Base-by-base conservation (phyloP, 23 tunicate species). In the Trididemnum miniatum region DNA sequence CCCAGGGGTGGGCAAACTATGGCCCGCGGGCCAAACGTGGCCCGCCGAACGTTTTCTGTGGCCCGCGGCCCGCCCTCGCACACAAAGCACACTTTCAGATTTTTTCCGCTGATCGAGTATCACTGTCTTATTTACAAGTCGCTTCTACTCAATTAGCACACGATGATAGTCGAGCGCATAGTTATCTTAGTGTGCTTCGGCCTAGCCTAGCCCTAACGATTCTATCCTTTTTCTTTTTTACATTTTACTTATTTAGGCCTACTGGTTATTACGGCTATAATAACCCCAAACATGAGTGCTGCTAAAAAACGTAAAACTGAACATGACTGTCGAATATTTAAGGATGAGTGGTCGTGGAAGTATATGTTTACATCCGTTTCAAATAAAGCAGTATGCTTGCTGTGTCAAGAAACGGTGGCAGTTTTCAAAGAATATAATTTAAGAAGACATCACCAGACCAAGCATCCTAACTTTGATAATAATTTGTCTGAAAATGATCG, bases 341-440 rank as follows among this genome's bases (percentile, higher is more conserved):
- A 74, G 20, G 32, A 37, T 25, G 79, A 54, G 26, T 77, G 82
- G 65, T 24, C 66, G 24, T 18, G 4, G 25, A 77, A 77, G 35
- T 77, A 77, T 51, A 51, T 31, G 28, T 77, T 77, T 77, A 51
- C 25, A 20, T 20, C 52, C n/a, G 31, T 54, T 77, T 36, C 37
- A 51, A 54, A 77, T 29, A 77, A 77, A 54, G 82, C 82, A 77
- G 67, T 77, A 31, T 54, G 82, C 38, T 77, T 77, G 67, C 27
- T 77, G 66, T 77, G 82, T 67, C 67, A 51, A 27, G 82, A 52
- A 22, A 31, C 82, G 36, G 82, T 77, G 66, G 52, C 80, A 7
- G 87, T 83, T 33, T 57, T 83, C 59, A 83, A 83, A 57, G 87
- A 83, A 28, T 83, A 83, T 37, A 83, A 83, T 83, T 72, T 83